Evolutionary conservation across 2,888 invertebrate genomes (phyloP).

Genomic region (Tortricodes alternella): DNA sequence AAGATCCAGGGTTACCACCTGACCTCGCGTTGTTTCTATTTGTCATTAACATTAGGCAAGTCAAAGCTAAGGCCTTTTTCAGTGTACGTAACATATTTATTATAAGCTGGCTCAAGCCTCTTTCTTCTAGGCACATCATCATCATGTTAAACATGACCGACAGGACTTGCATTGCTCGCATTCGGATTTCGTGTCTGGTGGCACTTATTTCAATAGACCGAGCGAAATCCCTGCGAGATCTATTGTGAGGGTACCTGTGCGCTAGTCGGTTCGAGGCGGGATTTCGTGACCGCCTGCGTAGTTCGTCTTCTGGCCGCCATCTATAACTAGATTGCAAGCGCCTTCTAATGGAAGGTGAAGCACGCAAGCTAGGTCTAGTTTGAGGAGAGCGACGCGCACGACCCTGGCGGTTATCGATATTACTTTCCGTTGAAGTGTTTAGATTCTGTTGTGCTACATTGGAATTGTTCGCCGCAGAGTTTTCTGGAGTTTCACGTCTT

Average conservation of each 20-base stretch:
- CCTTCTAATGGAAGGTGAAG: conserved; percentile 53
- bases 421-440: conserved; percentile 40
- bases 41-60: conserved; percentile 75
- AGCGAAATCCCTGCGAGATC: conserved; percentile 60
- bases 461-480: conserved; percentile 34
- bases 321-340: conserved; percentile 55
- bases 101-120: conserved; percentile 71
- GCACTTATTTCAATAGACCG: conserved; percentile 69
- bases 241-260: conserved; percentile 48
- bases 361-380: conserved; percentile 45
- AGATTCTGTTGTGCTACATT: conserved; percentile 40
- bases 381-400: conserved; percentile 43
- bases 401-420: conserved; percentile 37
- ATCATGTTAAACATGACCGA: conserved; percentile 80
- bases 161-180: conserved; percentile 76
- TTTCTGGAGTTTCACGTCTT: conserved; percentile 39
- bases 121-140: conserved; percentile 78
- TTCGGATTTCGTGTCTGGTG: conserved; percentile 74
- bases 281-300: conserved; percentile 56
- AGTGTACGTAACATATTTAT: conserved; percentile 72
- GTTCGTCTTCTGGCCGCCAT: conserved; percentile 65
- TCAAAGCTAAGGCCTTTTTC: conserved; percentile 73
- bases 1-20: conserved; percentile 46
- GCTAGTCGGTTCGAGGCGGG: conserved; percentile 49
- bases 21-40: conserved; percentile 53